Evolutionary conservation across 2,113 vertebrate genomes (phyloP).

Genomic region (Pseudorhombus dupliciocellatus): DNA sequence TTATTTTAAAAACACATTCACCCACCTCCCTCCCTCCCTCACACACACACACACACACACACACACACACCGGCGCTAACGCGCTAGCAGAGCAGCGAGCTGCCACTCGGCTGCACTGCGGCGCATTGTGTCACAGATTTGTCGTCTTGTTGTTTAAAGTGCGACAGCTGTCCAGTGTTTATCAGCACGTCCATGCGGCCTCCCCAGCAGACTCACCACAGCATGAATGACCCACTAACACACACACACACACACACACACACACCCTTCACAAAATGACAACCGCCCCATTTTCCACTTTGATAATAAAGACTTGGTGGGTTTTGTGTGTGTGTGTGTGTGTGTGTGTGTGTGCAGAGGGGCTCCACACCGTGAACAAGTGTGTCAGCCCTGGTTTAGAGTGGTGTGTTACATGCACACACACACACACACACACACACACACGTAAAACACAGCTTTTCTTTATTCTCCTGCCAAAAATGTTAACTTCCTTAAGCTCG

Average conservation of each 20-base stretch:
- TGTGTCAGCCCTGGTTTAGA: slow-evolving; percentile 57
- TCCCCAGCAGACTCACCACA: slow-evolving; percentile 66
- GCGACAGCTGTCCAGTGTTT: slow-evolving; percentile 74
- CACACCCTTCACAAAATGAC: slow-evolving; percentile 44
- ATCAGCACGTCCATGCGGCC: slow-evolving; percentile 67
- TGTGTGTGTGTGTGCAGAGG: not conserved
- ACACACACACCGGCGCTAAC: not conserved
- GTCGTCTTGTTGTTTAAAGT: slow-evolving; percentile 68
- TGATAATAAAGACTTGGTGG: slow-evolving; percentile 65
- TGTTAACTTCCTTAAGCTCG: slow-evolving; percentile 67
- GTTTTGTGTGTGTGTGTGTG: slow-evolving; percentile 27
- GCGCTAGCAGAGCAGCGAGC: not conserved
- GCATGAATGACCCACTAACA: slow-evolving; percentile 75
- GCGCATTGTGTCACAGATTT: slow-evolving; percentile 40
- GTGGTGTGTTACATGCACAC: slow-evolving; percentile 19
- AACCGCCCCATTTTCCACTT: slow-evolving; percentile 65
- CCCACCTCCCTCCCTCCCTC: slow-evolving; percentile 4
- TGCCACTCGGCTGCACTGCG: not conserved
- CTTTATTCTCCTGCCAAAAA: slow-evolving; percentile 72
- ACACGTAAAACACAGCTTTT: slow-evolving; percentile 33
- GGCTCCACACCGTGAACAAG: slow-evolving; percentile 42
- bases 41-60: not conserved
- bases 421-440: slow-evolving; percentile 33
- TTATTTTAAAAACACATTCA: not conserved
- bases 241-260: slow-evolving; percentile 31